Evolutionary conservation across 2,113 vertebrate genomes (phyloP), one percentile per base, ranked within the genome.

Genomic region (Harpagus bidentatus): DNA sequence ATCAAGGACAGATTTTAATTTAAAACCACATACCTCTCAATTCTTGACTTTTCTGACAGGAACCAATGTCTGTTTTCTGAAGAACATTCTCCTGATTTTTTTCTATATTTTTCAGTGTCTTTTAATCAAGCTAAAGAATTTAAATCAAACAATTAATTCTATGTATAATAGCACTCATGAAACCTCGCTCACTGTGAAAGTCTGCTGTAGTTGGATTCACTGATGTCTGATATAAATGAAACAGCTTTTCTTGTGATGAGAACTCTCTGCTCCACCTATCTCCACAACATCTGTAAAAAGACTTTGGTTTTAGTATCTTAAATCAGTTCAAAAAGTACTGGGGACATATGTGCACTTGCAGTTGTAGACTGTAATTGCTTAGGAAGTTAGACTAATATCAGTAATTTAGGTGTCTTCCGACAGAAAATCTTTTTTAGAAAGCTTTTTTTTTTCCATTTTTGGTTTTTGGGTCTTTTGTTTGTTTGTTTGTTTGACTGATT

Each of bases 341-440:
- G 3, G 11, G 13, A 48, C 6, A 34, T 43, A 45, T 0, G 0
- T 45, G 15, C 11, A 53, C 13, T 22, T 66, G 50, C 21, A 83
- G 23, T 31, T 77, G 45, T 13, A 70, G 45, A 45, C 15, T 48
- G 7, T 19, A 82, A 87, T 47, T 91, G 4, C 18, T 82, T 50
- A 48, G 52, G 65, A 92, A 85, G 31, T 38, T 82, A 67, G 43
- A 4, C 4, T 84, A 36, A 42, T 84, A 29, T 36, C 13, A 70
- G 25, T 52, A 76, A 48, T 62, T 38, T 45, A 73, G 8, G 13
- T 38, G 25, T 90, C 28, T 80, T 56, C 8, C 17, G 79, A 67
- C 40, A 85, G 28, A 65, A 81, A 62, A 52, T 65, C 10, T 56
- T 87, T 38, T 76, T 65, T 11, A 10, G 28, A 36, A 16, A 26